phyloP scores from a whole-genome alignment of 2,113 vertebrate species.

The Vulpes vulpes region DNA sequence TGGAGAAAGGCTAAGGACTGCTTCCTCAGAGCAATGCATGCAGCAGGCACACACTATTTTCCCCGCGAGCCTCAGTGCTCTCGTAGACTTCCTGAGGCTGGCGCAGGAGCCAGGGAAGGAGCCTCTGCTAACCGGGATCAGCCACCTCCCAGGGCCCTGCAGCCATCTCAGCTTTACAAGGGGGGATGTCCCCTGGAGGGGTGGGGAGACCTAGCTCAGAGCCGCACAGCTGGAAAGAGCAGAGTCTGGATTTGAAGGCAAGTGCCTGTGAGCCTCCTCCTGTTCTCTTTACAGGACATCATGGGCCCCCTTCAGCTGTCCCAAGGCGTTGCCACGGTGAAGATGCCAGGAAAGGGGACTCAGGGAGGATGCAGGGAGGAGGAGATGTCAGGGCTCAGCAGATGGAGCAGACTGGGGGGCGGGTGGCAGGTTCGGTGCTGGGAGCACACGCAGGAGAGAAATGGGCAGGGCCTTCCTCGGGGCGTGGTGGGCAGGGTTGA shows the following conservation, averaged over 20 bases:
- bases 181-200: no score
- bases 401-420: no score
- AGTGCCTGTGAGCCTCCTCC: neutral
- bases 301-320: neutral
- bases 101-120: neutral
- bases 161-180: neutral
- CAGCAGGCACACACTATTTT: neutral
- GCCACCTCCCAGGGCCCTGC: neutral
- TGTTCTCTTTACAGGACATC: neutral
- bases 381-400: neutral
- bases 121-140: neutral
- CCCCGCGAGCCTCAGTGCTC: neutral
- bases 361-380: neutral
- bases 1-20: neutral
- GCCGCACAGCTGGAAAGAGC: neutral
- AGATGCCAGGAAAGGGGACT: neutral
- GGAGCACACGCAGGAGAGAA: neutral
- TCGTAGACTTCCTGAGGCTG: accelerated
- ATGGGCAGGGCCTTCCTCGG: neutral
- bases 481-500: neutral
- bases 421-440: neutral
- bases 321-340: neutral
- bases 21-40: neutral
- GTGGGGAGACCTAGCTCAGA: neutral
- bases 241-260: neutral